Base-by-base conservation (phyloP, 2,113 vertebrate species). In the Cnemophilus loriae region DNA sequence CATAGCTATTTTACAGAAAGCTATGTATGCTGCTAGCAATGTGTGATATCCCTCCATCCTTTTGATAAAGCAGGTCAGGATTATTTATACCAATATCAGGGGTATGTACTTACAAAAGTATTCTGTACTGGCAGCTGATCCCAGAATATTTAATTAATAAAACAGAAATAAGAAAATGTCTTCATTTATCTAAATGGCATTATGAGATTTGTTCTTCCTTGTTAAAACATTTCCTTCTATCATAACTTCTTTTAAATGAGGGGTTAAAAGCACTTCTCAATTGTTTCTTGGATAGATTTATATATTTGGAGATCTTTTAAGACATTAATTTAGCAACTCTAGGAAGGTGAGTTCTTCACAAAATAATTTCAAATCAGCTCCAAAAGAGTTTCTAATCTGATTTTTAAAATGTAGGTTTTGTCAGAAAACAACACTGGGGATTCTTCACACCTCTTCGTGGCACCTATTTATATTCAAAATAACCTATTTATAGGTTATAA, bases 1-100 rank as follows among this genome's bases (percentile, higher is more conserved):
- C 61, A 50, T 13, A 95, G 57, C 16, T 91, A 41, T 80, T 96
- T 96, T 83, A 81, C 63, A 88, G 74, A 91, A 81, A 88, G 74
- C 41, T 90, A 47, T 55, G 73, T 63, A 68, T 33, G 33, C 21
- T 76, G 41, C 76, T 22, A 88, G 42, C 9, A 77, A 27, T 17
- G 10, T 52, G 30, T 84, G 53, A 53, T 16, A 69, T 52, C 64
- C 27, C n/a, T 69, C 44, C 27, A 41, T 28, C 30, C 20, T 83
- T 80, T 59, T 85, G 23, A 60, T 50, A 90, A 83, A 90, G 10
- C 13, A 44, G 55, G 20, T 52, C 67, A 90, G 16, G 13, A 59
- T 86, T 94, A 84, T 65, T 84, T 24, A 26, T 30, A 53, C 6
- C 14, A 61, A 16, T 76, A 93, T 39, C 20, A 78, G 69, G 79